A percentile compares a stretch with the other conserved stretches of the same genome.
These are phyloP conservation scores for Drosophila trapezifrons DNA, from an alignment of 1,140 invertebrate species.

Conservation along the genomic window DNA sequence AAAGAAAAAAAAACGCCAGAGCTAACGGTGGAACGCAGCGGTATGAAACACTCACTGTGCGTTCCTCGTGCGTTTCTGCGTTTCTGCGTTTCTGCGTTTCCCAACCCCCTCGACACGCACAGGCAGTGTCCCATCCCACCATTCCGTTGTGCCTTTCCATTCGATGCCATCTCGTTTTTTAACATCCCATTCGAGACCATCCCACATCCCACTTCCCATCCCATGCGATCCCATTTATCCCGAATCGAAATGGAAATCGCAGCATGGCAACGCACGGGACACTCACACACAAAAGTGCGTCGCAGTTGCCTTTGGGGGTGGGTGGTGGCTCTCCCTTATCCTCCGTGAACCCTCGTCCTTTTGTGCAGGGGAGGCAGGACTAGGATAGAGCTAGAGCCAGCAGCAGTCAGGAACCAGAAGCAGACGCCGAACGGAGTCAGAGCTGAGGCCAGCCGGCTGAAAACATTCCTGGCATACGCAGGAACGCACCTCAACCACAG, in stretches of 20 bases:
- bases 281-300: constrained; percentile 39
- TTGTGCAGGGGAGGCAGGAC: constrained; percentile 30
- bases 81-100: too few species aligned
- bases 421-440: not conserved
- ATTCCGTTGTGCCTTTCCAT: not conserved
- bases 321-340: constrained; percentile 38
- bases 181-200: constrained; percentile 10
- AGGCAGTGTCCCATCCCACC: not conserved
- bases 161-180: constrained; percentile 11
- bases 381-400: constrained; percentile 27
- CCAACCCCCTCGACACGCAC: not conserved
- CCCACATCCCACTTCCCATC: constrained; percentile 11
- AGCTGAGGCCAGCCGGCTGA: constrained; percentile 31
- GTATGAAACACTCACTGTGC: constrained; percentile 25
- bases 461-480: constrained; percentile 39
- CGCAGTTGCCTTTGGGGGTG: constrained; percentile 42
- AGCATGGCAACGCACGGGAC: constrained; percentile 53
- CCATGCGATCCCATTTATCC: constrained; percentile 32
- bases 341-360: constrained; percentile 13
- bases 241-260: constrained; percentile 56
- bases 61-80: too few species aligned
- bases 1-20: not conserved
- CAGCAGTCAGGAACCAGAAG: not conserved
- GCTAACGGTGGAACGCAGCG: constrained; percentile 5
- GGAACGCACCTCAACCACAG: constrained; percentile 28